phyloP scores from a whole-genome alignment of 1,140 invertebrate genomes.

The Hylaeus anthracinus region DNA sequence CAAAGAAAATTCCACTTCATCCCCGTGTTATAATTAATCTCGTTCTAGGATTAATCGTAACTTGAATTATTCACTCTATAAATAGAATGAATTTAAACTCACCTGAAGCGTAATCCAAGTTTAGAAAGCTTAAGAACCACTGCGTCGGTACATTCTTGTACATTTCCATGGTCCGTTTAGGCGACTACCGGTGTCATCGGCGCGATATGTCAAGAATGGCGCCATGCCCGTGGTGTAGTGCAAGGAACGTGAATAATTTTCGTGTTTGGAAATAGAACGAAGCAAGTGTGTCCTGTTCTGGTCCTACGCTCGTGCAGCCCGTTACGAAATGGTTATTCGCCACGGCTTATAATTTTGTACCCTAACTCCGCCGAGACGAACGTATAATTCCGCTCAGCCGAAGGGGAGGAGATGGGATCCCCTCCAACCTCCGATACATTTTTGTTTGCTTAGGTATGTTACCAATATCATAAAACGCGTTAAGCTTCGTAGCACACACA shows the following conservation, averaged over 20 bases:
- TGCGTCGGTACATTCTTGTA: slow-evolving; percentile 11
- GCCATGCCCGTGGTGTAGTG: slow-evolving; percentile 42
- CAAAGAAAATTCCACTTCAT: too few relatives aligned
- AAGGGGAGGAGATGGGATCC: not conserved
- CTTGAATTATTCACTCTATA: too few relatives aligned
- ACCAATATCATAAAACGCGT: slow-evolving; percentile 10
- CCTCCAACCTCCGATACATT: not conserved
- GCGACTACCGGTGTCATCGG: slow-evolving; percentile 38
- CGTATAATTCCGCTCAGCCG: not conserved
- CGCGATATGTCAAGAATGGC: slow-evolving; percentile 66
- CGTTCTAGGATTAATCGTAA: too few relatives aligned
- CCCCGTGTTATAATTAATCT: too few relatives aligned
- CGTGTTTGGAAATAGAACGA: slow-evolving; percentile 66
- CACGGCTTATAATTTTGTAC: slow-evolving; percentile 20
- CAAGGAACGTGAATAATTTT: slow-evolving; percentile 62
- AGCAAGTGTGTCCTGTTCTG: slow-evolving; percentile 51
- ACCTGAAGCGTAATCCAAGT: too few relatives aligned
- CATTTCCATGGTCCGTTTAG: not conserved
- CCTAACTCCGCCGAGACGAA: not conserved
- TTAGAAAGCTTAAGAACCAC: too few relatives aligned
- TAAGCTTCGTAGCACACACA: not conserved
- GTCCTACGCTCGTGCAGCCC: slow-evolving; percentile 17
- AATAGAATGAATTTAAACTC: too few relatives aligned
- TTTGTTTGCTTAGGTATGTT: slow-evolving; percentile 37
- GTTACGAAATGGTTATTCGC: slow-evolving; percentile 10